phyloP scores from a whole-genome alignment of 2,888 invertebrate genomes.

The Monopis laevigella region DNA sequence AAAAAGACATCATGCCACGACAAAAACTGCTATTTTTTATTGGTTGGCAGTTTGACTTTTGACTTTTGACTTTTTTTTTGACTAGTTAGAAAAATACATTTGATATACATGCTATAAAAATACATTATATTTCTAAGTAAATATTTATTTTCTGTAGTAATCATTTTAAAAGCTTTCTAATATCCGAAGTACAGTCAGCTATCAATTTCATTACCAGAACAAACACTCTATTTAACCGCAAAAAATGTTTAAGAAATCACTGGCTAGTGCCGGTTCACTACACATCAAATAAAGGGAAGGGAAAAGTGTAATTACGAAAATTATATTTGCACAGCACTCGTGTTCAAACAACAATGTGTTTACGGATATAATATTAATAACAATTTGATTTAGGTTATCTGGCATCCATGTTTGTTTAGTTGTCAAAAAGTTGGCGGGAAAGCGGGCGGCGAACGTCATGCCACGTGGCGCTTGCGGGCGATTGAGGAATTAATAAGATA shows the following conservation, averaged over 20 bases:
- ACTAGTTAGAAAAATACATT: too few species aligned
- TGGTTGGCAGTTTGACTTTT: too few species aligned
- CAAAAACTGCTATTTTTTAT: too few species aligned
- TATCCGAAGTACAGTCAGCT: background rate
- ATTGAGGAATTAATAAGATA: constrained; percentile 35
- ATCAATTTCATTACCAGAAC: constrained; percentile 1
- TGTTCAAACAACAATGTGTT: too few species aligned
- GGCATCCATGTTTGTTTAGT: constrained; percentile 46
- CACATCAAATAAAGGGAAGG: constrained; percentile 33
- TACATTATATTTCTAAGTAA: too few species aligned
- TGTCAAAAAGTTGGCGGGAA: background rate
- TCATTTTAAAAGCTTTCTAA: too few species aligned
- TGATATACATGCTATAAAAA: too few species aligned
- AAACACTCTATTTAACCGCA: background rate
- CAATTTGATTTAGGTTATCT: constrained; percentile 53
- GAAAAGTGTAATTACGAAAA: constrained; percentile 47
- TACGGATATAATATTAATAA: constrained; percentile 55
- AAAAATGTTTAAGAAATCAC: constrained; percentile 32
- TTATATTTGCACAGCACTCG: too few species aligned
- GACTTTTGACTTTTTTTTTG: too few species aligned
- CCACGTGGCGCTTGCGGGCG: constrained; percentile 8
- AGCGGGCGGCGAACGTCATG: background rate
- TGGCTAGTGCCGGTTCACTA: constrained; percentile 23
- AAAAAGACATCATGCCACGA: too few species aligned
- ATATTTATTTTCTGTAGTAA: too few species aligned